A percentile compares a stretch with the other conserved stretches of the same genome.
Conservation (phyloP, 2,797 vertebrate species). For the Diglossa cyanea region DNA sequence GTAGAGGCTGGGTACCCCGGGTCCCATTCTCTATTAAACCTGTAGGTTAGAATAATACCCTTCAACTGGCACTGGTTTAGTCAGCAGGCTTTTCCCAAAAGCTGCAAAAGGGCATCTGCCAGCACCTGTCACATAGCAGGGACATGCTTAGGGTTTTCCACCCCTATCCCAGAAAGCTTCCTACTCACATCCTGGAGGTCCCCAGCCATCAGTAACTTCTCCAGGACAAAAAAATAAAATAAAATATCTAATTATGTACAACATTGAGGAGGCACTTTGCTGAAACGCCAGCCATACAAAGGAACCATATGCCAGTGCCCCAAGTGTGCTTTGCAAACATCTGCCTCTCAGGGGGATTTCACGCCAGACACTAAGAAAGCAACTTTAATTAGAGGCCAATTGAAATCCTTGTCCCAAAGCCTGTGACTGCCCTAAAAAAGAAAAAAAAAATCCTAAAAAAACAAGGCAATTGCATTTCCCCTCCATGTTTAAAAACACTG, state of each 20-base stretch:
- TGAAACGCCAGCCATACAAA: constrained; percentile 45
- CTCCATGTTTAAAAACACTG: background rate
- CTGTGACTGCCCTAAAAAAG: background rate
- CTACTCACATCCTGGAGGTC: background rate
- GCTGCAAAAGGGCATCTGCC: background rate
- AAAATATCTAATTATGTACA: constrained; percentile 64
- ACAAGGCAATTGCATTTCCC: background rate
- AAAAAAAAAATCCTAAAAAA: background rate
- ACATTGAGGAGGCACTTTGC: constrained; percentile 33
- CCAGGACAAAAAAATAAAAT: constrained; percentile 20
- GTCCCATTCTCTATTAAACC: background rate
- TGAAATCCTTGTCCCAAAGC: constrained; percentile 38
- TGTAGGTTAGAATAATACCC: background rate
- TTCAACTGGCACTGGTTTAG: background rate
- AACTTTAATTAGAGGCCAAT: constrained; percentile 66
- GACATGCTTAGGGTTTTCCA: background rate
- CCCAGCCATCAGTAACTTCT: background rate
- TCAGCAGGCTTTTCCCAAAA: background rate
- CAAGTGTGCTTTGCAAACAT: constrained; percentile 60
- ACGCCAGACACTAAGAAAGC: constrained; percentile 62
- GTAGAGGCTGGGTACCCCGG: background rate
- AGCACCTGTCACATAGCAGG: background rate
- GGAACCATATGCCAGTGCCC: constrained; percentile 60
- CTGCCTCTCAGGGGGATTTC: constrained; percentile 64
- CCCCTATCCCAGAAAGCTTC: background rate